Percentiles rank a stretch among this genome's conserved stretches.
These are phyloP conservation scores for Dipodomys merriami DNA, from an alignment of 2,113 vertebrate species.

Conservation along the genomic window DNA sequence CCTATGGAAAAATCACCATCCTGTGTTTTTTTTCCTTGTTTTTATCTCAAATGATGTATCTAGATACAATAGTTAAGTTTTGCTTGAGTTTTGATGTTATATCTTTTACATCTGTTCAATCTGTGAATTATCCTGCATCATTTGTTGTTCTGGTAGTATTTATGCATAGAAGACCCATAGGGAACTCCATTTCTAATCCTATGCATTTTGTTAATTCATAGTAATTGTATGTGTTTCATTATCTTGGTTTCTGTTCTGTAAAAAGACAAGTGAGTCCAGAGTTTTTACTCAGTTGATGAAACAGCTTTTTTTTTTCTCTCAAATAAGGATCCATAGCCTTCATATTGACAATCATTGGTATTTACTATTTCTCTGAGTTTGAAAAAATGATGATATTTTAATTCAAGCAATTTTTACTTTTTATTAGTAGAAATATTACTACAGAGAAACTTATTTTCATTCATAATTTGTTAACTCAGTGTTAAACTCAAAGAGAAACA, in stretches of 20 bases:
- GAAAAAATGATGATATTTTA: neutral
- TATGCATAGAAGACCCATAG: neutral
- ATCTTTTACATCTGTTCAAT: neutral
- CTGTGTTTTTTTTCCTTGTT: neutral
- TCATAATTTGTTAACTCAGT: neutral
- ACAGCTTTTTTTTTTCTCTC: neutral
- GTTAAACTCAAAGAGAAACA: neutral
- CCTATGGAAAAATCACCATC: neutral
- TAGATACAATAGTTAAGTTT: neutral
- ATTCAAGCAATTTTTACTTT: neutral
- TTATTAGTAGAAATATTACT: neutral
- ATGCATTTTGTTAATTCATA: neutral
- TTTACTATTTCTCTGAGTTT: neutral
- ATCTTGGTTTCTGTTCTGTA: neutral
- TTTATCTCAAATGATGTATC: neutral
- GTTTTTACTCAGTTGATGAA: constrained; percentile 2
- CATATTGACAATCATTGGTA: neutral
- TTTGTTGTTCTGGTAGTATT: neutral
- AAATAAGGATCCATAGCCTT: neutral
- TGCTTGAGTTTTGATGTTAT: neutral
- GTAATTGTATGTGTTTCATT: too few relatives aligned
- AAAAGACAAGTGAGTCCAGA: constrained; percentile 1
- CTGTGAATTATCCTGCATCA: neutral
- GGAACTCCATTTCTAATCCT: neutral
- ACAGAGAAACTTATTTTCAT: neutral